Conservation (phyloP, 53 echinoderm and acorn worm genomes). For the Echinarachnius parma region DNA sequence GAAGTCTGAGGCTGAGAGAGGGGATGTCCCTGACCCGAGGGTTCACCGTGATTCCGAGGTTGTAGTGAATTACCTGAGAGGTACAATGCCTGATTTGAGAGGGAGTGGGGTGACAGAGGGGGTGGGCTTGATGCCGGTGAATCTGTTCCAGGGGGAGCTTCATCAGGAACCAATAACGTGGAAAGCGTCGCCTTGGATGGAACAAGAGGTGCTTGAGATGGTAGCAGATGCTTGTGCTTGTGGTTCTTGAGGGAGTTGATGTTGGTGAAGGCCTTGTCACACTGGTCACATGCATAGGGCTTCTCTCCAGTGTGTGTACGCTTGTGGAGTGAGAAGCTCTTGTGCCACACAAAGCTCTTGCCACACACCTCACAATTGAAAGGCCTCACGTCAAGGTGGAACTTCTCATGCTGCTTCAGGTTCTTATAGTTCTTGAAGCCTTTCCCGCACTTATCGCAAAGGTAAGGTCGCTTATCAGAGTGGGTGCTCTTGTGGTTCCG, state of each 20-base stretch:
- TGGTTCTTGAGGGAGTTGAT: slow-evolving; percentile 42
- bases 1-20: not conserved
- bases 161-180: no score
- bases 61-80: no score
- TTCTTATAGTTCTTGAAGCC: slow-evolving; percentile 42
- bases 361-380: slow-evolving; percentile 25
- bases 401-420: slow-evolving; percentile 44
- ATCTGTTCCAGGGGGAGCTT: slow-evolving; percentile 11
- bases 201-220: no score
- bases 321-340: slow-evolving; percentile 39
- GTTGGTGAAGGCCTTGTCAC: slow-evolving; percentile 32
- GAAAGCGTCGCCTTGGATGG: no score
- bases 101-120: not conserved
- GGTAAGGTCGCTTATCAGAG: slow-evolving; percentile 24
- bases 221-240: slow-evolving; percentile 32
- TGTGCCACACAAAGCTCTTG: slow-evolving; percentile 35
- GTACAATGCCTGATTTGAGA: no score
- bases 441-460: slow-evolving; percentile 40
- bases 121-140: not conserved
- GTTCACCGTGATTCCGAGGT: no score
- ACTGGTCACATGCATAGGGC: slow-evolving; percentile 19
- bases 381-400: slow-evolving; percentile 24
- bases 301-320: slow-evolving; percentile 37
- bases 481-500: slow-evolving; percentile 35
- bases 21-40: no score